phyloP scores from a whole-genome alignment of 2,113 vertebrate genomes.

The Jacana jacana region DNA sequence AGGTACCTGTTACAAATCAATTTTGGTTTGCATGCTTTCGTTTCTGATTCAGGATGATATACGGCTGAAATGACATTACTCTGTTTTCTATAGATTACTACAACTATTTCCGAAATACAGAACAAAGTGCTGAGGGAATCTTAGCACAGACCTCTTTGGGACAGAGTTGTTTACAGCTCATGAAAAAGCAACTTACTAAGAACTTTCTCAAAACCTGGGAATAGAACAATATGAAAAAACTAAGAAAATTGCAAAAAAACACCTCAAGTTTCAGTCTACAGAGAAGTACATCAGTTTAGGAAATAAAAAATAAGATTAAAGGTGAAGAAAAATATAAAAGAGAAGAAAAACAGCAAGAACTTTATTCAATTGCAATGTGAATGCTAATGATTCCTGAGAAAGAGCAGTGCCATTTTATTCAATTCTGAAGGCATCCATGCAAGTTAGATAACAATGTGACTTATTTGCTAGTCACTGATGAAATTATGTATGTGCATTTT shows the following conservation, averaged over 20 bases:
- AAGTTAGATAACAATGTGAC: neutral
- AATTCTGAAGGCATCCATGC: neutral
- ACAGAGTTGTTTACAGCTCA: constrained; percentile 17
- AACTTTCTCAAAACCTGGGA: neutral
- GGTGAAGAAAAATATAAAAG: neutral
- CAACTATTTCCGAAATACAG: constrained; percentile 34
- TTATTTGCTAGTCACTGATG: neutral
- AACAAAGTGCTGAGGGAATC: constrained; percentile 22
- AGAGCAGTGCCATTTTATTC: neutral
- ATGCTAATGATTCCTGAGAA: neutral
- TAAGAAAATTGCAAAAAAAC: neutral
- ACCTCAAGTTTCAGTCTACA: neutral
- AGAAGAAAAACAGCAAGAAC: neutral
- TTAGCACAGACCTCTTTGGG: neutral
- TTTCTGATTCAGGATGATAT: constrained; percentile 74
- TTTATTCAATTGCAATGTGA: neutral
- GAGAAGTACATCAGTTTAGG: neutral
- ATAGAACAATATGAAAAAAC: neutral
- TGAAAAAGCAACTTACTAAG: neutral
- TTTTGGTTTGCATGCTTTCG: constrained; percentile 78
- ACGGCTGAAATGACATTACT: constrained; percentile 70
- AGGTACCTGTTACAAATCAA: constrained; percentile 87
- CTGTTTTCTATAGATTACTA: constrained; percentile 59
- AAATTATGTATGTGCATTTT: neutral
- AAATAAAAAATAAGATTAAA: neutral